Percentiles rank a stretch among this genome's conserved stretches.
phyloP scores from a whole-genome alignment of 2,888 invertebrate species.

The Hydroisotoma schaefferi region DNA sequence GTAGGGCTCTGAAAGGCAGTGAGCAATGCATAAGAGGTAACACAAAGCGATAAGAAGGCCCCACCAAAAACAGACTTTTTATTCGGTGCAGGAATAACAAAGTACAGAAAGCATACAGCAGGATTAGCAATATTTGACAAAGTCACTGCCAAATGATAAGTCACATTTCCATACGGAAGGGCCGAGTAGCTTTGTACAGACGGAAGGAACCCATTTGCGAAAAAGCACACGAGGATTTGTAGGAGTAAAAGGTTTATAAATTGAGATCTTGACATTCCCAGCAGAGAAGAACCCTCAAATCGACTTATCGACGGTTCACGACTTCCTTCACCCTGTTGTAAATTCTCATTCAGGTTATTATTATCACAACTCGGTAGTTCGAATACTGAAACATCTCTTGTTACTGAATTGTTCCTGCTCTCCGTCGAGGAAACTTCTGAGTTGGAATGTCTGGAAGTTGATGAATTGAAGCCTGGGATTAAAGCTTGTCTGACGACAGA shows the following conservation, averaged over 20 bases:
- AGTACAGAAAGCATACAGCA: constrained; percentile 63
- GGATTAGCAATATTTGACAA: constrained; percentile 78
- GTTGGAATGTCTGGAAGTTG: neutral
- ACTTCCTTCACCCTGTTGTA: neutral
- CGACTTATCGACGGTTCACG: neutral
- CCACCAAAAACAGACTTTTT: constrained; percentile 56
- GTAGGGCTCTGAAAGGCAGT: constrained; percentile 70
- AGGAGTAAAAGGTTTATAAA: constrained; percentile 51
- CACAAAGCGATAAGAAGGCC: constrained; percentile 55
- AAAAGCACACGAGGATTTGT: constrained; percentile 60
- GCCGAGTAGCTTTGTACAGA: constrained; percentile 77
- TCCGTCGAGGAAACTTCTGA: constrained; percentile 2
- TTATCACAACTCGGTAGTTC: constrained; percentile 5
- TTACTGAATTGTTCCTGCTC: neutral
- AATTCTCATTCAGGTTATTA: constrained; percentile 1
- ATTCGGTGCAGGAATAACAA: constrained; percentile 55
- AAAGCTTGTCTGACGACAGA: constrained; percentile 50
- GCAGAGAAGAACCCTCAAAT: constrained; percentile 8
- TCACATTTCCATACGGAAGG: constrained; percentile 71
- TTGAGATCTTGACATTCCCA: constrained; percentile 20
- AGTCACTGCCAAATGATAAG: constrained; percentile 74
- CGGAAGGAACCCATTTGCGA: constrained; percentile 73
- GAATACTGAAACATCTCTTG: constrained; percentile 2
- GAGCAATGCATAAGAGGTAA: constrained; percentile 65
- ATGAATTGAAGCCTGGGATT: neutral